Percentiles rank a stretch among this genome's conserved stretches.
phyloP scores from a whole-genome alignment of 2,113 vertebrate species.

The Nothocercus nigrocapillus region DNA sequence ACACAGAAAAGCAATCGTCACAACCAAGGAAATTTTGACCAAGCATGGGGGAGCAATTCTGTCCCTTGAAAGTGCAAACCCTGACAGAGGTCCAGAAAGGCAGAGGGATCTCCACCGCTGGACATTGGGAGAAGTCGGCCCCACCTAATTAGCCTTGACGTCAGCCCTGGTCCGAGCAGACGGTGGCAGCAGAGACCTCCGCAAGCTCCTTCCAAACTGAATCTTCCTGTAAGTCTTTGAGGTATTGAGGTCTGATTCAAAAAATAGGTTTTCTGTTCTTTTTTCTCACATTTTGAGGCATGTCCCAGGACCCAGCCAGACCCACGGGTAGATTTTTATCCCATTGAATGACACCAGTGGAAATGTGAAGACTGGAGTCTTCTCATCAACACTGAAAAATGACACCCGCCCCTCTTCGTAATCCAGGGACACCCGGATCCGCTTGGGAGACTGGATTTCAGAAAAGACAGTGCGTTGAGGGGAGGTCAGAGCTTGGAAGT shows the following conservation, averaged over 20 bases:
- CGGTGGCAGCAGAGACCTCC: neutral
- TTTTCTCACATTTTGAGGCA: neutral
- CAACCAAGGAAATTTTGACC: neutral
- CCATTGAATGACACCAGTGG: neutral
- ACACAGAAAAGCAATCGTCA: neutral
- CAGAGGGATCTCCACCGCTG: accelerated
- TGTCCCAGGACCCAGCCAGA: neutral
- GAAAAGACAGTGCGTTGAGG: neutral
- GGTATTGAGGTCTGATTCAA: neutral
- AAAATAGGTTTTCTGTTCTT: neutral
- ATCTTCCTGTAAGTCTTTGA: neutral
- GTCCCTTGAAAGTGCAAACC: neutral
- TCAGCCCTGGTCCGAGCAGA: neutral
- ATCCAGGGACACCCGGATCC: neutral
- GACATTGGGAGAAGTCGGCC: neutral
- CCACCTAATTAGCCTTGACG: neutral
- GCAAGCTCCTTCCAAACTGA: neutral
- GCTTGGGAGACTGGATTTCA: neutral
- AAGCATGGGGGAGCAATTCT: neutral
- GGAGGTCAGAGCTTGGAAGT: neutral
- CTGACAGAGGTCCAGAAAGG: neutral
- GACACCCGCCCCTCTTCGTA: neutral
- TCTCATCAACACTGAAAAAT: neutral
- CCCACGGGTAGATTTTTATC: neutral
- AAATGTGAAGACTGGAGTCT: neutral